A percentile compares a stretch with the other conserved stretches of the same genome.
Conservation (phyloP, 2,888 invertebrate species). For the Conus canariensis region DNA sequence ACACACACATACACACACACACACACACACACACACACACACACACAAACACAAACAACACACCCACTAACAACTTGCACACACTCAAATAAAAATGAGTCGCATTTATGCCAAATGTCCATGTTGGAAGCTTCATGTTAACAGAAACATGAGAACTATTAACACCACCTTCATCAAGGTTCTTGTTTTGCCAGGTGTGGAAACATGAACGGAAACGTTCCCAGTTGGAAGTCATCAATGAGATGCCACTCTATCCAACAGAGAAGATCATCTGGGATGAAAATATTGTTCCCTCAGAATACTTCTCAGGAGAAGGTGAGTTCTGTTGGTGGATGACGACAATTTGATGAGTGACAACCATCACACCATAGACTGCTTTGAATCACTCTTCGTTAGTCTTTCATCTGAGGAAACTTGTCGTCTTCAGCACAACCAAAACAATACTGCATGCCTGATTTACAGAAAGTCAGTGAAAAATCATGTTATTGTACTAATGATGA, state of each 20-base stretch:
- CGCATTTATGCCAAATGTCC: too few species aligned
- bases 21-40: neutral
- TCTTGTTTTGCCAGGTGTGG: conserved; percentile 68
- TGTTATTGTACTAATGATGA: too few species aligned
- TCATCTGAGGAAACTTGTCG: too few species aligned
- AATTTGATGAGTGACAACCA: neutral
- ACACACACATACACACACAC: neutral
- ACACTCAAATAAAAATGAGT: too few species aligned
- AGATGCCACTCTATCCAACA: conserved; percentile 98
- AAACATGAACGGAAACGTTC: conserved; percentile 91
- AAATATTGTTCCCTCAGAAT: conserved; percentile 98
- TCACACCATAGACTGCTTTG: neutral
- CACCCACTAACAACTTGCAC: too few species aligned
- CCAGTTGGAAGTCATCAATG: conserved; percentile 95
- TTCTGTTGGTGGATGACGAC: neutral
- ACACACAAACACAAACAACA: neutral
- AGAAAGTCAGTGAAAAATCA: too few species aligned
- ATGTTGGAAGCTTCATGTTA: neutral
- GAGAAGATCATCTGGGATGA: conserved; percentile 99
- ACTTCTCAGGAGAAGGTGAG: conserved; percentile 93
- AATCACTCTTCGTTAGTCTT: too few species aligned
- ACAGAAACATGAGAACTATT: neutral
- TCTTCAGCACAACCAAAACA: too few species aligned
- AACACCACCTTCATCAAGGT: neutral
- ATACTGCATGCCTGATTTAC: too few species aligned